phyloP scores from a whole-genome alignment of 2,113 vertebrate species.

The Silurus meridionalis region DNA sequence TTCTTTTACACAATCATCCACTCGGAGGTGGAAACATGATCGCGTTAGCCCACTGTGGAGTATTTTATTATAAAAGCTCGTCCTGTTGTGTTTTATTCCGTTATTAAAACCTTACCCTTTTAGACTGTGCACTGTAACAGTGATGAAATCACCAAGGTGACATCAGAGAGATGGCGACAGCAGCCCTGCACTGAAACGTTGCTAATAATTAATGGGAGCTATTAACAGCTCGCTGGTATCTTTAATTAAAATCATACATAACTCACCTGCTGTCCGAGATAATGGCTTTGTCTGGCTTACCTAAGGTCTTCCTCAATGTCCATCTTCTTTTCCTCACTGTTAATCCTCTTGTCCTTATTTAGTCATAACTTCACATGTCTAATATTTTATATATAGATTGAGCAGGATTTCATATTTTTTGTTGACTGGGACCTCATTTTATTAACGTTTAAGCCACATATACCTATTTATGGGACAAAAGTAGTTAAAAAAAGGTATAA shows the following conservation, averaged over 20 bases:
- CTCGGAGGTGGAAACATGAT: neutral
- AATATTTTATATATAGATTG: neutral
- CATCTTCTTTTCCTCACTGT: neutral
- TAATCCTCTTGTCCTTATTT: neutral
- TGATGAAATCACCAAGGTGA: slow-evolving; percentile 46
- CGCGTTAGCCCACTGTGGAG: neutral
- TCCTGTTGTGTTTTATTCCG: neutral
- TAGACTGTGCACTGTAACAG: neutral
- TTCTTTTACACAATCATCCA: neutral
- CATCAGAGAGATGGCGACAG: neutral
- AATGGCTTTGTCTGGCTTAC: slow-evolving; percentile 13
- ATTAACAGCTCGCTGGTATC: slow-evolving; percentile 39
- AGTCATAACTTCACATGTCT: neutral
- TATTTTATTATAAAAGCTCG: neutral
- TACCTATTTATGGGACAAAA: neutral
- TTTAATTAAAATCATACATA: slow-evolving; percentile 50
- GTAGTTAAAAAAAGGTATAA: neutral
- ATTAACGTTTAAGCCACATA: neutral
- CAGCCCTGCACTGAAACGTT: neutral
- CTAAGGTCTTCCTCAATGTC: neutral
- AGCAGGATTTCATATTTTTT: neutral
- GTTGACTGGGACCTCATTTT: neutral
- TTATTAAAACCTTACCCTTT: neutral
- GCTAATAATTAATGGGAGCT: slow-evolving; percentile 48
- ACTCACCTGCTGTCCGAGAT: slow-evolving; percentile 42